Conservation (phyloP, 2,113 vertebrate species). For the Zootoca vivipara region DNA sequence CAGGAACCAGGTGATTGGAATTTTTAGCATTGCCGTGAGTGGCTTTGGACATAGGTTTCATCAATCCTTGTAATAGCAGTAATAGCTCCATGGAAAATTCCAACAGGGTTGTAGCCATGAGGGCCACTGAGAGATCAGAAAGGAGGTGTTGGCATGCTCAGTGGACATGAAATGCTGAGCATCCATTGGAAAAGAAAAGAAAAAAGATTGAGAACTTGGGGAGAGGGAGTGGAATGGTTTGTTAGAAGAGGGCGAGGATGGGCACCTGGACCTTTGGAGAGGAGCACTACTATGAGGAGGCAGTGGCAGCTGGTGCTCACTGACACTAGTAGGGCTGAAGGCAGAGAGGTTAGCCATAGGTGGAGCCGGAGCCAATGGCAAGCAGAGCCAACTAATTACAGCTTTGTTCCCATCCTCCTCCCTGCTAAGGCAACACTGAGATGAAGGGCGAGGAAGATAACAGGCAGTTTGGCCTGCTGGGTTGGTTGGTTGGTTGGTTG, state of each 20-base stretch:
- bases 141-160: neutral
- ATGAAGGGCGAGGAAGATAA: too few species aligned
- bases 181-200: neutral
- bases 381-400: too few species aligned
- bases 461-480: too few species aligned
- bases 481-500: too few species aligned
- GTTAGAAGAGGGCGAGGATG: neutral
- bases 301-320: too few species aligned
- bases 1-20: neutral
- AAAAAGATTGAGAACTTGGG: neutral
- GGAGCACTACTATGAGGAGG: neutral
- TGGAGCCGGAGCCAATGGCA: too few species aligned
- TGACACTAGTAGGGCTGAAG: too few species aligned
- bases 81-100: neutral
- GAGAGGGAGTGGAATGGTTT: too few species aligned
- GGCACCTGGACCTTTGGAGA: neutral
- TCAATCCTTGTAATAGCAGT: neutral
- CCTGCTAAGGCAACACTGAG: too few species aligned
- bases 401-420: too few species aligned
- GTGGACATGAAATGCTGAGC: neutral
- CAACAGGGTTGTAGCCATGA: neutral
- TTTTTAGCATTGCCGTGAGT: neutral
- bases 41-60: neutral
- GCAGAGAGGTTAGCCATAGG: too few species aligned
- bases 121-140: neutral